Evolutionary conservation across 2,888 invertebrate species (phyloP).

Genomic region (Noctua janthe): DNA sequence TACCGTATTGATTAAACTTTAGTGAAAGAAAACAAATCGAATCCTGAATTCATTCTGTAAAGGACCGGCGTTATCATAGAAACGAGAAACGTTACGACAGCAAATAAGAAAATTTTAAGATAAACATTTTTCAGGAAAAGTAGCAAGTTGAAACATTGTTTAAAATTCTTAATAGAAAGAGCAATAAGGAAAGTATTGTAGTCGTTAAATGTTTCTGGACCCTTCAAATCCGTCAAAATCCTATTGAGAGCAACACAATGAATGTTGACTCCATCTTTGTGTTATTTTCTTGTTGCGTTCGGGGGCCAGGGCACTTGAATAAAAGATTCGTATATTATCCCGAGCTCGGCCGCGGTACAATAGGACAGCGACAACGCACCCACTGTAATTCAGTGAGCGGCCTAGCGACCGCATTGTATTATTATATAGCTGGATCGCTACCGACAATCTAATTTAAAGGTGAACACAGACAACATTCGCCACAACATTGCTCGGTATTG

Average conservation of each 20-base stretch:
- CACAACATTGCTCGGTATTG: constrained; percentile 39
- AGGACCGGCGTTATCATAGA: constrained; percentile 40
- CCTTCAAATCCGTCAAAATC: constrained; percentile 83
- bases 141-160: constrained; percentile 52
- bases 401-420: constrained; percentile 82
- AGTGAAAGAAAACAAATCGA: constrained; percentile 50
- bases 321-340: constrained; percentile 89
- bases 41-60: constrained; percentile 43
- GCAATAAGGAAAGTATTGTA: constrained; percentile 66
- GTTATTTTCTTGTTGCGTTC: constrained; percentile 86
- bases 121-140: constrained; percentile 39
- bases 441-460: constrained; percentile 79
- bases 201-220: constrained; percentile 74
- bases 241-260: constrained; percentile 87
- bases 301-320: constrained; percentile 87
- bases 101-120: constrained; percentile 37
- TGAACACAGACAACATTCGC: constrained; percentile 60
- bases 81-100: constrained; percentile 30
- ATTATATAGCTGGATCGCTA: constrained; percentile 72
- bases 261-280: constrained; percentile 85
- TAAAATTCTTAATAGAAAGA: constrained; percentile 63
- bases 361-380: constrained; percentile 84
- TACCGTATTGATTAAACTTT: constrained; percentile 59
- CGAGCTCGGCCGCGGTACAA: constrained; percentile 81
- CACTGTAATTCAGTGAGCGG: constrained; percentile 83